These are phyloP conservation scores for Brienomyrus longianalis DNA, from an alignment of 2,113 vertebrate species.

Conservation along the genomic window DNA sequence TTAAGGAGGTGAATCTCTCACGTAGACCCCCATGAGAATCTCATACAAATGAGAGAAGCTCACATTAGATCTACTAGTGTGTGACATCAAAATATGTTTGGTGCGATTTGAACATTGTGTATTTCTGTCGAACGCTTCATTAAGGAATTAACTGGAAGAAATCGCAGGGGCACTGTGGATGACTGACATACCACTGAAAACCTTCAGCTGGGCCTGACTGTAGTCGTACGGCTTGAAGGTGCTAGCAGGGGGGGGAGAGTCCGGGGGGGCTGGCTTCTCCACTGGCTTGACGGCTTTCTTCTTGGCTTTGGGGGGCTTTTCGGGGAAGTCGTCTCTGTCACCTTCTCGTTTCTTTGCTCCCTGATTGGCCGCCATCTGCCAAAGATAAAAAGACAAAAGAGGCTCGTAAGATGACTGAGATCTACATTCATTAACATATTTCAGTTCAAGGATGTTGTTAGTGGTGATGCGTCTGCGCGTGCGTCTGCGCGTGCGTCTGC, in stretches of 20 bases:
- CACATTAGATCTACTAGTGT: background rate
- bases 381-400: background rate
- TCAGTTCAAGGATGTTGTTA: background rate
- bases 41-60: background rate
- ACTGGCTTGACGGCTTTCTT: slow-evolving; percentile 66
- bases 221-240: slow-evolving; percentile 85
- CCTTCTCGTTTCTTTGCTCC: slow-evolving; percentile 69
- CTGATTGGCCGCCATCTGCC: slow-evolving; percentile 56
- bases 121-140: background rate
- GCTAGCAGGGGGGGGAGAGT: slow-evolving; percentile 32
- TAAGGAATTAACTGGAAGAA: background rate
- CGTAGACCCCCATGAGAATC: background rate
- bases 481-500: background rate
- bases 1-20: background rate
- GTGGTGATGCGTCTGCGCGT: background rate
- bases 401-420: background rate
- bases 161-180: background rate
- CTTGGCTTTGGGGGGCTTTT: slow-evolving; percentile 58
- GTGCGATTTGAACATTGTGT: background rate
- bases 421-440: background rate
- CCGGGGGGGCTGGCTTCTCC: slow-evolving; percentile 48
- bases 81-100: background rate
- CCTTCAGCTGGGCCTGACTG: slow-evolving; percentile 78
- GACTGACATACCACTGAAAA: slow-evolving; percentile 74
- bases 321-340: slow-evolving; percentile 45